phyloP scores from a whole-genome alignment of 2,888 invertebrate genomes.

The Tridacna gigas region DNA sequence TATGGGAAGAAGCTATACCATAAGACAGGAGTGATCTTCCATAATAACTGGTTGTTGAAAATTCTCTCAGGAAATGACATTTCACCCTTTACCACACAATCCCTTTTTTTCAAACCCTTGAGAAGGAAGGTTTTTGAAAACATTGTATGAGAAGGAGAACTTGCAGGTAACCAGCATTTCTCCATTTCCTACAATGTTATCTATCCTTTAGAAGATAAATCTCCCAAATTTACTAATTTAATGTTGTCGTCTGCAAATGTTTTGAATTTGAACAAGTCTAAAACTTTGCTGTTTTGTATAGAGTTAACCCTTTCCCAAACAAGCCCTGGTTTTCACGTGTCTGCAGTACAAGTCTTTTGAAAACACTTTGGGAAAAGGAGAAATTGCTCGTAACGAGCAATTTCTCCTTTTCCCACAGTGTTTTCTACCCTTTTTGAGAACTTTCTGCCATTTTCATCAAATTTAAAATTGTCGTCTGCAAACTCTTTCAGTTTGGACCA shows the following conservation, averaged over 20 bases:
- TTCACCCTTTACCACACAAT: too few species aligned
- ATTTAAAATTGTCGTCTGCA: background rate
- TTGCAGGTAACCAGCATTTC: too few species aligned
- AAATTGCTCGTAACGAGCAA: background rate
- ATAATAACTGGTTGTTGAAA: too few species aligned
- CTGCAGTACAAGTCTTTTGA: background rate
- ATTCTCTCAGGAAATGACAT: too few species aligned
- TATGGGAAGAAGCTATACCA: too few species aligned
- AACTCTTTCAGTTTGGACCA: background rate
- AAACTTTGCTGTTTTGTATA: background rate
- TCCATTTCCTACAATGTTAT: background rate
- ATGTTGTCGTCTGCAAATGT: background rate
- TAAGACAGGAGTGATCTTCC: too few species aligned
- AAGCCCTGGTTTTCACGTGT: too few species aligned
- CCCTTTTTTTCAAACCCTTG: too few species aligned
- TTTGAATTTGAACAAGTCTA: background rate
- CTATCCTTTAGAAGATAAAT: background rate
- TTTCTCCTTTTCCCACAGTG: background rate
- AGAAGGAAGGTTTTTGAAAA: too few species aligned
- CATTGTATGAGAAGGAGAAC: too few species aligned
- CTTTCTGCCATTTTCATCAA: background rate
- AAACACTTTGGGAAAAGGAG: background rate
- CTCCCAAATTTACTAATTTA: background rate
- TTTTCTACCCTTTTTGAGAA: background rate
- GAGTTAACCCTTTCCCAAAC: constrained; percentile 67